Conservation (phyloP, 2,113 vertebrate species). For the Apodemus sylvaticus region DNA sequence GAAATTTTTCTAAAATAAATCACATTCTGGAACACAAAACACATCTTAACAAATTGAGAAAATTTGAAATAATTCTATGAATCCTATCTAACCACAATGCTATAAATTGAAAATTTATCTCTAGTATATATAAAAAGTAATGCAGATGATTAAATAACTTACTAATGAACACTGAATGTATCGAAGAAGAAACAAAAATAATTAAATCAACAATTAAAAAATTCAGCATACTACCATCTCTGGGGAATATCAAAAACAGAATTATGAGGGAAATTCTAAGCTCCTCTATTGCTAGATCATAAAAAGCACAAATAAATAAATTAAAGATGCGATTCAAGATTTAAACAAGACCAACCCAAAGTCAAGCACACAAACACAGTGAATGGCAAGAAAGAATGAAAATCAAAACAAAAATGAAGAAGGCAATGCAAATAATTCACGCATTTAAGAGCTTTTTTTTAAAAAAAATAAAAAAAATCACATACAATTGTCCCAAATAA, state of each 20-base stretch:
- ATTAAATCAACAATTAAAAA: background rate
- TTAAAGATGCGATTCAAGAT: background rate
- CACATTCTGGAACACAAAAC: background rate
- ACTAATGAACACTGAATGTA: background rate
- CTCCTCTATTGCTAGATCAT: background rate
- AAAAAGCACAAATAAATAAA: background rate
- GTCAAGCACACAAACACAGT: background rate
- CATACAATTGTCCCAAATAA: background rate
- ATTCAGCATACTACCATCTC: background rate
- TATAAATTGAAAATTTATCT: background rate
- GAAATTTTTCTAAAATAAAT: background rate
- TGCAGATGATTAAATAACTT: background rate
- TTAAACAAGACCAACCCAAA: background rate
- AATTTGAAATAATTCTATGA: background rate
- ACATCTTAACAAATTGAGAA: background rate
- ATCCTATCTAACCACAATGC: background rate
- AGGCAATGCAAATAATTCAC: background rate
- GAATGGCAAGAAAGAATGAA: background rate
- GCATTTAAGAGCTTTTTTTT: background rate
- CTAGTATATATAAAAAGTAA: background rate
- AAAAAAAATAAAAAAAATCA: background rate
- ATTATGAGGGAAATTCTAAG: background rate
- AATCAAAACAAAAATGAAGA: background rate
- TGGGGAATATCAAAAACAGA: background rate
- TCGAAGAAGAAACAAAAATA: background rate